Base-by-base conservation (phyloP, 2,113 vertebrate species). In the Coptodon bakossiorum region DNA sequence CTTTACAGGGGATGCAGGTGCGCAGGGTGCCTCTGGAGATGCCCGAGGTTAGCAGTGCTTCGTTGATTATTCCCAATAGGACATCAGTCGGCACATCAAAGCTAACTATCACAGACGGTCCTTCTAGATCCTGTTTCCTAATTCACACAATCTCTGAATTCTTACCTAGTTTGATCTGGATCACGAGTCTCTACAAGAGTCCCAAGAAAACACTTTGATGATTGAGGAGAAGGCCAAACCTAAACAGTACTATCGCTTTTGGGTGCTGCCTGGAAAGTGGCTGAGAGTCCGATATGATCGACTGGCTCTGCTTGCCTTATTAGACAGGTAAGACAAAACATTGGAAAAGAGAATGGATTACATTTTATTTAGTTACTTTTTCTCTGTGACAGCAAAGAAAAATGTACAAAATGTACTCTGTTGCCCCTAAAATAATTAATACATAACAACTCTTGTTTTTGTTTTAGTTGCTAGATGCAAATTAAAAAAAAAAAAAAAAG, bases 201-300 rank as follows among this genome's bases (percentile, higher is more conserved):
- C 98, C 91, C 98, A 98, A 95, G 98, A 98, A 93, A 98, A 98
- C 96, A 97, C 98, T 0, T 94, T 98, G 92, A 98, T 98, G 98
- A 98, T 98, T 16, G 97, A 98, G 91, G 97, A 97, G 27, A 97
- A 97, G 12, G 95, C 95, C 80, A 99, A 99, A 95, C 97, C 98
- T 88, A 99, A 99, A 95, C 98, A 99, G 95, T 99, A 99, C 95
- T 99, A 99, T 81, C 98, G 98, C 73, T 98, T 99, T 92, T 99
- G 98, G 98, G 97, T 99, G 76, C 94, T 99, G 52, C 99, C 99
- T 5, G 97, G 98, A 68, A 95, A 98, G 45, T 99, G 99, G 99
- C 97, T 99, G 84, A 97, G 98, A 85, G 97, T 99, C 91, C 97
- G 97, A 95, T 99, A 99, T 93, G 98, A 99, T 96, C 97, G 99